phyloP scores from a whole-genome alignment of 2,113 vertebrate species.

The Jacana jacana region DNA sequence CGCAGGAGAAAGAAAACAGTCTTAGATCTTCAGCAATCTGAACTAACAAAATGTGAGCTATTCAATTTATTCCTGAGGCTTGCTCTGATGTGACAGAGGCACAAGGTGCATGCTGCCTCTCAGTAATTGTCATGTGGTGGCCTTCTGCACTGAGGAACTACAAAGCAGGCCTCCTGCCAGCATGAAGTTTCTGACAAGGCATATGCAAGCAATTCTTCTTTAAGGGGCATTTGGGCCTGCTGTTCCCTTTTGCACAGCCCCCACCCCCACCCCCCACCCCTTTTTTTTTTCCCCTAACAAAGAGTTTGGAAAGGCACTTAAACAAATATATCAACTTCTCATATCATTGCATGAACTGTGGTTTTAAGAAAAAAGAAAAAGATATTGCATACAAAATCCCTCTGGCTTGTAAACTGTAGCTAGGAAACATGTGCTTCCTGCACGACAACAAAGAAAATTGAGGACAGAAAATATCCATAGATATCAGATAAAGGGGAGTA shows the following conservation, averaged over 20 bases:
- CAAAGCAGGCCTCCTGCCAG: not conserved
- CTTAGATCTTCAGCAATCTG: not conserved
- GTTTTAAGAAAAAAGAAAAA: not conserved
- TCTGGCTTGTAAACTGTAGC: not conserved
- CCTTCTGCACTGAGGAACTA: not conserved
- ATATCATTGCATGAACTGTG: not conserved
- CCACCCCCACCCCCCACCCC: too few relatives aligned
- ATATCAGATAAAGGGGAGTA: not conserved
- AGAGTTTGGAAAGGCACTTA: not conserved
- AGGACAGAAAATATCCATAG: not conserved
- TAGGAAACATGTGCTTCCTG: not conserved
- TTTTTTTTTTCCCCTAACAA: not conserved
- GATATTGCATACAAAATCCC: not conserved
- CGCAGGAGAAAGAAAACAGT: not conserved
- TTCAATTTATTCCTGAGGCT: not conserved
- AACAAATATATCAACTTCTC: not conserved
- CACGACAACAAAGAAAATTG: not conserved
- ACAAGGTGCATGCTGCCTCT: not conserved
- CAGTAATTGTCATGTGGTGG: rapidly evolving
- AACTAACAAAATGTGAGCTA: not conserved
- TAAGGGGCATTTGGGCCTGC: not conserved
- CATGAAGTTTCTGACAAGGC: not conserved
- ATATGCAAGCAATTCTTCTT: not conserved
- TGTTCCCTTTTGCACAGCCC: not conserved
- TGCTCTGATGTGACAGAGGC: not conserved